Evolutionary conservation across 2,797 vertebrate species (phyloP).

Genomic region (Gouania willdenowi): DNA sequence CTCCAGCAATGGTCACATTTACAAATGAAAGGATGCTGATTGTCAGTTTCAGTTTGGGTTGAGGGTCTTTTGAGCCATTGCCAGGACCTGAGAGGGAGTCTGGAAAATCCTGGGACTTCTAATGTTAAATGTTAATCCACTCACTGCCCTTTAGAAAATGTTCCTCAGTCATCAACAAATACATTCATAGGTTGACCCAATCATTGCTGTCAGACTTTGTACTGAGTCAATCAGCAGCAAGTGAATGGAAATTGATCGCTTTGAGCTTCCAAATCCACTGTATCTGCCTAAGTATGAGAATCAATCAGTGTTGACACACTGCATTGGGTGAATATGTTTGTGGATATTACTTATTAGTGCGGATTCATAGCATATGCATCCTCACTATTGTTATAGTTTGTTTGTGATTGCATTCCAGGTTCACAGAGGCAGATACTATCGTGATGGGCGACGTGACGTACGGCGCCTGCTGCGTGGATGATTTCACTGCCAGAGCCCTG

Average conservation of each 20-base stretch:
- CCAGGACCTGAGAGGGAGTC: too few species aligned
- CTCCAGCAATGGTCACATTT: too few species aligned
- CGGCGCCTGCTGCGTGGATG: slow-evolving; percentile 95
- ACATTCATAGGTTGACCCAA: too few species aligned
- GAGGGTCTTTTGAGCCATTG: too few species aligned
- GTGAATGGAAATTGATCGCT: slow-evolving; percentile 36
- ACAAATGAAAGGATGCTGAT: too few species aligned
- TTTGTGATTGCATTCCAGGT: slow-evolving; percentile 63
- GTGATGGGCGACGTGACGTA: slow-evolving; percentile 98
- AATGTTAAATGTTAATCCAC: too few species aligned
- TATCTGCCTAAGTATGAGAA: slow-evolving; percentile 12
- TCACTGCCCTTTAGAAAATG: too few species aligned
- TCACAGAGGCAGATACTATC: slow-evolving; percentile 86
- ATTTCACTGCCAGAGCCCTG: slow-evolving; percentile 91
- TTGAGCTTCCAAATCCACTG: slow-evolving; percentile 23
- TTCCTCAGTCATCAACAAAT: too few species aligned
- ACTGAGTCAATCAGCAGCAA: slow-evolving; percentile 8
- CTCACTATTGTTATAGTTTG: too few species aligned
- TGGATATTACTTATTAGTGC: slow-evolving; percentile 17
- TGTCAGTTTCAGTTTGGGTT: too few species aligned
- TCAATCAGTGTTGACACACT: slow-evolving; percentile 34
- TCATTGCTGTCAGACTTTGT: slow-evolving; percentile 16
- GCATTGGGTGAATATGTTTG: slow-evolving; percentile 16
- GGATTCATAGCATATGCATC: too few species aligned
- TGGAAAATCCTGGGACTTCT: too few species aligned